These are phyloP conservation scores for Ephydatia muelleri DNA, from an alignment of 37 sponge, comb jelly and placozoan genomes.

Conservation along the genomic window DNA sequence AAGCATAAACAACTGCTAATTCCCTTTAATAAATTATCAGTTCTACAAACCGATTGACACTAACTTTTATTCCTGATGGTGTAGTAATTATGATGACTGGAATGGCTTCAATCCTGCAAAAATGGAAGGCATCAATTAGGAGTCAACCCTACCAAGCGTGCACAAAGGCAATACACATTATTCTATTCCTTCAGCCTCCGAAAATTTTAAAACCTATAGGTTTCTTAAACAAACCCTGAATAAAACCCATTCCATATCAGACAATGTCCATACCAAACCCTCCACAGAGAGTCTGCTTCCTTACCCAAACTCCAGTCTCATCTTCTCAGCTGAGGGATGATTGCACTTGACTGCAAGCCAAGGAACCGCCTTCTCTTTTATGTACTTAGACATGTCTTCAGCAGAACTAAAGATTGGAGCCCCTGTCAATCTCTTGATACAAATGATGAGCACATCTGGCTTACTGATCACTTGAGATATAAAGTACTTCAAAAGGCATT, in stretches of 20 bases:
- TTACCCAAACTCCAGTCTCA: conserved; percentile 59
- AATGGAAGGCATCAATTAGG: background rate
- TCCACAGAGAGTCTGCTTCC: background rate
- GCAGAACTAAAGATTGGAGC: conserved; percentile 64
- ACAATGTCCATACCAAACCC: background rate
- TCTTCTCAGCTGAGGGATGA: conserved; percentile 36
- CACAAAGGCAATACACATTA: no score
- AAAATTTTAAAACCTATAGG: no score
- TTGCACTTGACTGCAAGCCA: conserved; percentile 47
- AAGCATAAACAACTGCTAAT: no score
- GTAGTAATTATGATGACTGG: background rate
- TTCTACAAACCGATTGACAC: background rate
- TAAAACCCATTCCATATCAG: no score
- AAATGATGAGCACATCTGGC: conserved; percentile 4
- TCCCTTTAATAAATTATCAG: no score
- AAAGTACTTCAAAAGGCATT: conserved; percentile 62
- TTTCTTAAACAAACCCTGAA: no score
- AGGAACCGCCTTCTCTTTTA: conserved; percentile 68
- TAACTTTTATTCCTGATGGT: background rate
- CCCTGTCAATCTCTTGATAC: background rate
- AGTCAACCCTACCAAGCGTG: background rate
- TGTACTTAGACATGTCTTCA: conserved; percentile 70
- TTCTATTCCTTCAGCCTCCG: no score
- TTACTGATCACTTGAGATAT: conserved; percentile 84
- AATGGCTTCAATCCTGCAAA: background rate